Evolutionary conservation across 2,888 invertebrate species (phyloP).

Genomic region (Zaprionus lineosus): DNA sequence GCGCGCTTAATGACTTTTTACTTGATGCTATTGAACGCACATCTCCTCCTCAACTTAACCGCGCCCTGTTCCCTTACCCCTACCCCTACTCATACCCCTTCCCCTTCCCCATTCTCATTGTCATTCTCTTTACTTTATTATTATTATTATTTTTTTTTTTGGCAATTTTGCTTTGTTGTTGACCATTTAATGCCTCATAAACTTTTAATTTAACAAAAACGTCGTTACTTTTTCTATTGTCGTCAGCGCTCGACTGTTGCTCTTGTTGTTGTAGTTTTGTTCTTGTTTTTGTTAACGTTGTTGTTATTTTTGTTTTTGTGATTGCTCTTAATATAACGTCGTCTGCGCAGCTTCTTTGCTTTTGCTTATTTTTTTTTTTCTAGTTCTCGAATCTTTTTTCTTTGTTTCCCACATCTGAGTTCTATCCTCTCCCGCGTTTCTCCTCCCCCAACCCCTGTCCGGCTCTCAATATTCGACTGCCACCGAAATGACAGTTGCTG

Average conservation of each 20-base stretch:
- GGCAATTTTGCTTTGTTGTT: constrained; percentile 71
- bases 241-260: constrained; percentile 32
- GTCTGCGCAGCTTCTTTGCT: constrained; percentile 30
- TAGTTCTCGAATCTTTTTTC: constrained; percentile 8
- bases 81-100: not conserved
- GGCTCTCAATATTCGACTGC: too few species aligned
- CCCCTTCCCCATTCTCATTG: too few species aligned
- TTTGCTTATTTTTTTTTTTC: constrained; percentile 10
- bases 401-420: constrained; percentile 3
- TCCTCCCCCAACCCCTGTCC: too few species aligned
- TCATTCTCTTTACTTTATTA: constrained; percentile 21
- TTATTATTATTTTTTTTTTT: constrained; percentile 58
- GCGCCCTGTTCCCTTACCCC: not conserved
- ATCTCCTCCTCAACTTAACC: constrained; percentile 22
- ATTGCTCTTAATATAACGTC: too few species aligned
- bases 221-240: constrained; percentile 59
- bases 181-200: constrained; percentile 77
- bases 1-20: constrained; percentile 71
- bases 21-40: constrained; percentile 57
- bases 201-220: constrained; percentile 77
- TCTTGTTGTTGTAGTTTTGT: constrained; percentile 31
- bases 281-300: not conserved
- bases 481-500: constrained; percentile 66
- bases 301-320: too few species aligned
- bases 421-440: too few species aligned